Evolutionary conservation across 2,113 vertebrate species (phyloP), one percentile per base, ranked within the genome.

Genomic region (Acinonyx jubatus): DNA sequence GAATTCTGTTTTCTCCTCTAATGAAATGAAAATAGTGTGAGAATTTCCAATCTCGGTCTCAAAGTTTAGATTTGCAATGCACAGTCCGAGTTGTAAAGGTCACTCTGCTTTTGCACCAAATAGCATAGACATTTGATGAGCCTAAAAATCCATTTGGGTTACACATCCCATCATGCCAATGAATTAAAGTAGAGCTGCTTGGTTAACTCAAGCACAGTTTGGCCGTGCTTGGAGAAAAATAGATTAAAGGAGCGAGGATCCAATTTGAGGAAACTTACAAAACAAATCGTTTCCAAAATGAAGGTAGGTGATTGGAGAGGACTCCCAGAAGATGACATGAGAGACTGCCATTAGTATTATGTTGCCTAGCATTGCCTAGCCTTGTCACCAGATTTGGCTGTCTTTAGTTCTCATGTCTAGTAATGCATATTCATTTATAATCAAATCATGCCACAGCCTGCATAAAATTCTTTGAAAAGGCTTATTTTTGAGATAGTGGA

Each of bases 1-100:
- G 97, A 98, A 98, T 98, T 98, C 96, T 98, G 98, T 97, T 98
- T 97, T 97, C 95, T 94, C 63, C 95, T 97, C 94, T 98, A 98
- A 98, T 95, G 92, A 98, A 97, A 98, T 97, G 89, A 82, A 97
- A 96, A 85, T 52, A 92, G 76, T 13, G 89, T 89, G 95, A 98
- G 98, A 97, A 89, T 98, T 97, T 98, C 96, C 94, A 80, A 92
- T 97, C 29, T 63, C 83, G 90, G 94, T 87, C 95, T 91, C 93
- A 95, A 97, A 97, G 81, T 91, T 97, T 96, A 97, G 92, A 94
- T 89, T 31, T 50, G 85, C 89, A 36, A 89, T 15, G 66, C 94
- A 86, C 71, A n/a, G 55, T 69, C 50, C 36, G 12, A 29, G 79
- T 48, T 1, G 57, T 41, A 83, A 94, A 97, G 98, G 96, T 96